Conservation (phyloP, 2,797 vertebrate genomes). For the Nannoperca australis region DNA sequence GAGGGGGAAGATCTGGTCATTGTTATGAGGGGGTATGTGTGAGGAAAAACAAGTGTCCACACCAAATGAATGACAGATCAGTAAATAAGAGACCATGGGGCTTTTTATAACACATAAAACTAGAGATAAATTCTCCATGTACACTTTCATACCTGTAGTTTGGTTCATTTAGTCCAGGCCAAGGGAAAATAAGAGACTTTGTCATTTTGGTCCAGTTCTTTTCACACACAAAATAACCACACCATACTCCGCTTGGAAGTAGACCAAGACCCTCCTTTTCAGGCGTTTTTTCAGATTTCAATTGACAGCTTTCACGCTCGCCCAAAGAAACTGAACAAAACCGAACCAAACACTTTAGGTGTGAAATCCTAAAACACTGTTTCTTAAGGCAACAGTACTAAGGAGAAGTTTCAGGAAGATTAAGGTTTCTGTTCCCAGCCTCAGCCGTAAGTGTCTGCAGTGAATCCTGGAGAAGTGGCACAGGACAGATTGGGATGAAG, state of each 20-base stretch:
- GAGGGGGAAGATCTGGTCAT: constrained; percentile 19
- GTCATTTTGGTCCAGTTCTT: not conserved
- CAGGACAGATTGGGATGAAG: constrained; percentile 12
- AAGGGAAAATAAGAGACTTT: not conserved
- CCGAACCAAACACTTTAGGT: not conserved
- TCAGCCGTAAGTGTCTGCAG: not conserved
- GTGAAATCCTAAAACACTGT: not conserved
- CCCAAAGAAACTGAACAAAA: not conserved
- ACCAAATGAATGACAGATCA: not conserved
- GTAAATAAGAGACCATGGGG: not conserved
- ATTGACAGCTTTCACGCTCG: not conserved
- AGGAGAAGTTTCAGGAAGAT: not conserved
- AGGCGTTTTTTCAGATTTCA: not conserved
- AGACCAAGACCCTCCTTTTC: not conserved
- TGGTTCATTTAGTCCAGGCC: not conserved
- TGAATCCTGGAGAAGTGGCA: constrained; percentile 14
- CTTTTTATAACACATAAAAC: constrained; percentile 5
- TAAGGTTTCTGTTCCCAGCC: not conserved
- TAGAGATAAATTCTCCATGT: not conserved
- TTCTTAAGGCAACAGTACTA: not conserved
- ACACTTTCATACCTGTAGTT: not conserved
- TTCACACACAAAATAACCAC: not conserved
- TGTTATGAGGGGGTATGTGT: constrained; percentile 24
- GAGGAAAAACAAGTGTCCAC: not conserved
- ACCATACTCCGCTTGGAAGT: not conserved